Base-by-base conservation (phyloP, 1,140 invertebrate species). In the Nephila pilipes region DNA sequence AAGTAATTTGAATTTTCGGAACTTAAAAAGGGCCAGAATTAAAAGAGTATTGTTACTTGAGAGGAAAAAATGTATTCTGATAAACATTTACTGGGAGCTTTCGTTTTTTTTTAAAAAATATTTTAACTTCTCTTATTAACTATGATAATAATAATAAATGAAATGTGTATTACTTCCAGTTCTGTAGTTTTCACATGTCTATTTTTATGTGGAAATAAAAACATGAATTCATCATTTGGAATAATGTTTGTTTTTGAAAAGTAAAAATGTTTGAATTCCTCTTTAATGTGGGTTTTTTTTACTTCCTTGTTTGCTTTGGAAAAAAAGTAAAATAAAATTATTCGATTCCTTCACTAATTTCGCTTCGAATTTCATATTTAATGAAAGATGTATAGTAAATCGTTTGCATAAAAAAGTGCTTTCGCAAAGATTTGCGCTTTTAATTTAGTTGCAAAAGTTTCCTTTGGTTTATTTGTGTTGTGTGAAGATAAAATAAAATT, bases 1-100 rank as follows among this genome's bases (percentile, higher is more conserved):
- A 75, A 75, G 29, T 32, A 36, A 75, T 75, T 75, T 75, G 69
- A 75, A 75, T 25, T n/a, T 75, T 75, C 69, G 25, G 32, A 29
- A 75, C 32, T 75, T 75, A n/a, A 75, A 75, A 32, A 75, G 4
- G 14, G 18, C 16, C 25, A 8, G 18, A 75, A 75, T 75, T 75
- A 75, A 75, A 32, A 75, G 69, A 25, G 32, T 18, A 18, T 75
- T 75, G 29, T 75, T 32, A 32, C 3, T 18, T 0, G 58, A 60
- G 16, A 60, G 22, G 36, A 32, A 36, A 75, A 36, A 75, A 36
- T 16, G 32, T 25, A 0, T 75, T 75, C 32, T 6, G 14, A 5
- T 75, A 32, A 32, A 32, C 20, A 75, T 75, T 75, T 75, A 32
- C 32, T 36, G 32, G 29, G 32, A 75, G 14, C 4, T 75, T 75